Percentiles rank a stretch among this genome's conserved stretches.
Evolutionary conservation across 2,888 invertebrate genomes (phyloP).

Genomic region (Cephus pygmeus): DNA sequence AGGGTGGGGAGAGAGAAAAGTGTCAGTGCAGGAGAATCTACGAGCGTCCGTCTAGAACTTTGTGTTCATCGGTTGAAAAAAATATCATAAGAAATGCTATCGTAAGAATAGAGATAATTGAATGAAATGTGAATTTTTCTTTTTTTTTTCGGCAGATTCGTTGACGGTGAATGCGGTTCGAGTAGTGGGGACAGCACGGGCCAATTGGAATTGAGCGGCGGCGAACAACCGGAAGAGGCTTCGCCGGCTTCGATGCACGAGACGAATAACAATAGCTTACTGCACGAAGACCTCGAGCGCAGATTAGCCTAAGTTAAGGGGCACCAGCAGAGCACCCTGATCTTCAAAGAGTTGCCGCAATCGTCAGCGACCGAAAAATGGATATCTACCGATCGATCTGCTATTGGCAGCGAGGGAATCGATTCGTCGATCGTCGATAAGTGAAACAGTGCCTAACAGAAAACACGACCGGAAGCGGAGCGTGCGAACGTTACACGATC

Average conservation of each 20-base stretch:
- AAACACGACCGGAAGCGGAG: neutral
- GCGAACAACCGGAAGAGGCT: slow-evolving; percentile 60
- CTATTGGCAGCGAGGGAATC: neutral
- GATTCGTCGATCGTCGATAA: neutral
- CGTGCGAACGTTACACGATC: neutral
- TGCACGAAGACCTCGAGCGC: slow-evolving; percentile 70
- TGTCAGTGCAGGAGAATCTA: neutral
- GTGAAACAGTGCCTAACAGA: neutral
- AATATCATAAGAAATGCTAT: neutral
- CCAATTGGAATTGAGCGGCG: slow-evolving; percentile 60
- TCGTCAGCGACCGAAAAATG: neutral
- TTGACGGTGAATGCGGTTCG: slow-evolving; percentile 63
- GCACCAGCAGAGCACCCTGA: neutral
- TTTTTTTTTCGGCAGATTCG: slow-evolving; percentile 49
- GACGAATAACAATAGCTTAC: slow-evolving; percentile 70
- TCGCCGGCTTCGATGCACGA: slow-evolving; percentile 64
- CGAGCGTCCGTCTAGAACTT: neutral
- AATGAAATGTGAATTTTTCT: neutral
- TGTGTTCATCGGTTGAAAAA: neutral
- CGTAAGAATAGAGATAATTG: neutral
- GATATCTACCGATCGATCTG: neutral
- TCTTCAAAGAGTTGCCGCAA: neutral
- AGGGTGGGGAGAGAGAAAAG: neutral
- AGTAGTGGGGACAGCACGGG: slow-evolving; percentile 62
- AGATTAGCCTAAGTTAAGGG: slow-evolving; percentile 46